phyloP scores from a whole-genome alignment of 2,797 vertebrate genomes.

The Labeo calbasu region DNA sequence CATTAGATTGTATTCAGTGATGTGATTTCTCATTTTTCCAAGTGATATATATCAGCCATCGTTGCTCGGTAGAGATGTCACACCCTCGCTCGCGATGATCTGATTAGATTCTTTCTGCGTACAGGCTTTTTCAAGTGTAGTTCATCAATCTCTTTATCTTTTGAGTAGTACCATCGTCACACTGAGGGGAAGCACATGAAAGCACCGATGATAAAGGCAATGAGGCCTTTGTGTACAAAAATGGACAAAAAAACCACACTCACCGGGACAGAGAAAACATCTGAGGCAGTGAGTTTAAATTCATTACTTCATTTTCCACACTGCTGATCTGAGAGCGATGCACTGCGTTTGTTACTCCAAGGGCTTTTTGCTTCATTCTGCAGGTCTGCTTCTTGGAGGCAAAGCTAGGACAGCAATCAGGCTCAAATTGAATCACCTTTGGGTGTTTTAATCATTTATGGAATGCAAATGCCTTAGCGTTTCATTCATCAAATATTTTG shows the following conservation, averaged over 20 bases:
- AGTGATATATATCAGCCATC: conserved; percentile 24
- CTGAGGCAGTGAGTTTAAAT: conserved; percentile 34
- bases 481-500: conserved; percentile 38
- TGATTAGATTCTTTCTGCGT: conserved; percentile 83
- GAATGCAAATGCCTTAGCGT: conserved; percentile 27
- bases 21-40: conserved; percentile 15
- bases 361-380: conserved; percentile 15
- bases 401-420: conserved; percentile 34
- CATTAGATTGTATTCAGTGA: background rate
- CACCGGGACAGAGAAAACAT: conserved; percentile 10
- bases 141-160: conserved; percentile 97
- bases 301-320: conserved; percentile 46
- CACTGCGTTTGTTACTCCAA: background rate
- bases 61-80: conserved; percentile 47
- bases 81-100: conserved; percentile 68
- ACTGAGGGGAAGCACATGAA: conserved; percentile 93
- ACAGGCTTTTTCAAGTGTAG: conserved; percentile 89
- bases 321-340: conserved; percentile 29
- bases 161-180: conserved; percentile 89
- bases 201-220: conserved; percentile 85
- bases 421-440: conserved; percentile 42
- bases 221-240: conserved; percentile 75
- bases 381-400: conserved; percentile 4
- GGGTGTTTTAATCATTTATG: conserved; percentile 38
- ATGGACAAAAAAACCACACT: conserved; percentile 79